Evolutionary conservation across 37 sponge, comb jelly and placozoan genomes (phyloP).

Genomic region (Geodia barretti): DNA sequence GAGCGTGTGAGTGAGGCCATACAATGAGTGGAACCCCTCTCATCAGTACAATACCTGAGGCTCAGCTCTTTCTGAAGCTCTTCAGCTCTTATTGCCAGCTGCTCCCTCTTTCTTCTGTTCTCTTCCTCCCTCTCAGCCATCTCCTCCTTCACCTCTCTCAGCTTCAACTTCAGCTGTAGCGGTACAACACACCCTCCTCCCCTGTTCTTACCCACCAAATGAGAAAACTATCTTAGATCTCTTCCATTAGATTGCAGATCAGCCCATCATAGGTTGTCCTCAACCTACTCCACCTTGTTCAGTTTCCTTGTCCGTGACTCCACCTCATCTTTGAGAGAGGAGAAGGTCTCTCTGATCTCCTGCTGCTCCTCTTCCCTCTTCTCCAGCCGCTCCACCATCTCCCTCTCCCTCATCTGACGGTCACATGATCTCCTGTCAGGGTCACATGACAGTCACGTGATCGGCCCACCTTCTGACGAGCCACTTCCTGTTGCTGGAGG

Average conservation of each 20-base stretch:
- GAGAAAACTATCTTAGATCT: too few species aligned
- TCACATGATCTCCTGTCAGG: not conserved
- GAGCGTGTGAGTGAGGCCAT: too few species aligned
- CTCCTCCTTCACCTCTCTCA: conserved; percentile 63
- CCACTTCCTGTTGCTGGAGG: conserved; percentile 70
- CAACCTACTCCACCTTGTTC: conserved; percentile 55
- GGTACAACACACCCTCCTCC: not conserved
- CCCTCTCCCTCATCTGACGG: conserved; percentile 69
- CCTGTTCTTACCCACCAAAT: not conserved
- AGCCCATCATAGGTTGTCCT: not conserved
- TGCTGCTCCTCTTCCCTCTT: conserved; percentile 78
- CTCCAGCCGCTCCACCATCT: conserved; percentile 84
- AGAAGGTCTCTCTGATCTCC: conserved; percentile 86
- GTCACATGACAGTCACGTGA: too few species aligned
- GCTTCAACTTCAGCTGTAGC: conserved; percentile 71
- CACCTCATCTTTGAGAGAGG: conserved; percentile 89
- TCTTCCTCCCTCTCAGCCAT: conserved; percentile 75
- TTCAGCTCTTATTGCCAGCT: conserved; percentile 55
- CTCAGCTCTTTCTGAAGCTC: conserved; percentile 78
- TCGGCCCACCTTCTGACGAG: conserved; percentile 78
- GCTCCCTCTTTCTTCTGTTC: conserved; percentile 58
- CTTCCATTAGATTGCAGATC: conserved; percentile 1
- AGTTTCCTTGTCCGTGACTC: conserved; percentile 89
- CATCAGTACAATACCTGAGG: conserved; percentile 48
- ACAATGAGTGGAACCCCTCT: not conserved